These are phyloP conservation scores for Okamejei kenojei DNA, from an alignment of 2,797 vertebrate genomes.

Conservation along the genomic window DNA sequence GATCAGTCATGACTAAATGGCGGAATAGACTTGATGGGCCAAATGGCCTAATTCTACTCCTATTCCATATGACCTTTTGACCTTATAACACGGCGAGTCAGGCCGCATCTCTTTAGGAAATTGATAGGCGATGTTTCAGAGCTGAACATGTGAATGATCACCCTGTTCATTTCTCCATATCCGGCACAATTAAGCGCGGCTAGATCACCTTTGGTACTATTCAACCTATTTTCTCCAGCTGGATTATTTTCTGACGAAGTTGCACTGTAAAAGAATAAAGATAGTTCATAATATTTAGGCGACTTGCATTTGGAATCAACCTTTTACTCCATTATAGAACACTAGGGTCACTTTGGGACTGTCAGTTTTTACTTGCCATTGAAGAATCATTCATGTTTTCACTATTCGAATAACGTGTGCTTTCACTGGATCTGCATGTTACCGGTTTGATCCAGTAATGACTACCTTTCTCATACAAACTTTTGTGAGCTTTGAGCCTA, in stretches of 20 bases:
- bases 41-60: too few relatives aligned
- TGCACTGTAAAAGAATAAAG: not conserved
- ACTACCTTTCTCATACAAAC: not conserved
- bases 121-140: too few relatives aligned
- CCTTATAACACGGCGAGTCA: too few relatives aligned
- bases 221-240: not conserved
- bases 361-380: not conserved
- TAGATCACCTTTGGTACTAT: not conserved
- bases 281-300: not conserved
- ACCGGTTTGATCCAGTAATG: not conserved
- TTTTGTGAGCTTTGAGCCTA: not conserved
- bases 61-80: too few relatives aligned
- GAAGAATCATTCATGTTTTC: not conserved
- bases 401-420: not conserved
- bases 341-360: not conserved
- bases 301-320: not conserved
- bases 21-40: too few relatives aligned
- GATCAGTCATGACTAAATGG: too few relatives aligned
- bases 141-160: too few relatives aligned
- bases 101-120: too few relatives aligned
- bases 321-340: not conserved
- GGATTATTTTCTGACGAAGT: not conserved
- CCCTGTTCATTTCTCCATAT: not conserved
- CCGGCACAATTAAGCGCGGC: not conserved
- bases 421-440: not conserved